Evolutionary conservation across 2,888 invertebrate genomes (phyloP).

Genomic region (Hypena proboscidalis): DNA sequence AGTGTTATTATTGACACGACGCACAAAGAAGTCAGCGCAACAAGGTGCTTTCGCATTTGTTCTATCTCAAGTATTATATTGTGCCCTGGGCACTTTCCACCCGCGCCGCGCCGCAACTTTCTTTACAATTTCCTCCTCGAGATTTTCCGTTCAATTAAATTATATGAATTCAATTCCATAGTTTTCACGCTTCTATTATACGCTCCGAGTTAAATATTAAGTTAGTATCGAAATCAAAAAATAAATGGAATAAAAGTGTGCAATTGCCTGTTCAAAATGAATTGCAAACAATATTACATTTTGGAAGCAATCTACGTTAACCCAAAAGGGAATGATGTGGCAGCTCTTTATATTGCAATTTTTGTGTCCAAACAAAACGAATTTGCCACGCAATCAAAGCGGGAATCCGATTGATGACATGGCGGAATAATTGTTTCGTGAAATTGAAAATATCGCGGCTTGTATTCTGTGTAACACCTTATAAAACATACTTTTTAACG

Average conservation of each 20-base stretch:
- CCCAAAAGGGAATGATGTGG: slow-evolving; percentile 85
- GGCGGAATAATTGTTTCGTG: slow-evolving; percentile 84
- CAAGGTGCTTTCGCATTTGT: slow-evolving; percentile 70
- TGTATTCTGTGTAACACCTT: slow-evolving; percentile 72
- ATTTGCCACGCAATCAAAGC: slow-evolving; percentile 85
- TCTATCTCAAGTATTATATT: slow-evolving; percentile 72
- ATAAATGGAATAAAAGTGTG: slow-evolving; percentile 75
- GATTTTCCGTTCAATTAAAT: slow-evolving; percentile 75
- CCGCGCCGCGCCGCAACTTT: slow-evolving; percentile 67
- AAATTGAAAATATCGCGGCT: slow-evolving; percentile 82
- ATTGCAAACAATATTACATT: slow-evolving; percentile 84
- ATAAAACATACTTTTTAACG: slow-evolving; percentile 50
- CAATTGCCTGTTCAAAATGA: slow-evolving; percentile 81
- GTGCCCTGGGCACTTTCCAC: slow-evolving; percentile 66
- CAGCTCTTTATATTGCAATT: slow-evolving; percentile 85
- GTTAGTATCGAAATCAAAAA: slow-evolving; percentile 70
- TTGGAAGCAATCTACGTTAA: slow-evolving; percentile 84
- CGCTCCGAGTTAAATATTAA: slow-evolving; percentile 63
- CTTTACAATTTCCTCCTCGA: slow-evolving; percentile 68
- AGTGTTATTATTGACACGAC: slow-evolving; percentile 65
- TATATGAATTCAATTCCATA: slow-evolving; percentile 69
- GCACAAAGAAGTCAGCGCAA: slow-evolving; percentile 62
- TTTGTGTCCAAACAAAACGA: slow-evolving; percentile 85
- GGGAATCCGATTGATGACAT: slow-evolving; percentile 85
- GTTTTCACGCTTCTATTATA: slow-evolving; percentile 61